Evolutionary conservation across 2,113 vertebrate species (phyloP), one percentile per base, ranked within the genome.

Genomic region (Cephalopterus ornatus): DNA sequence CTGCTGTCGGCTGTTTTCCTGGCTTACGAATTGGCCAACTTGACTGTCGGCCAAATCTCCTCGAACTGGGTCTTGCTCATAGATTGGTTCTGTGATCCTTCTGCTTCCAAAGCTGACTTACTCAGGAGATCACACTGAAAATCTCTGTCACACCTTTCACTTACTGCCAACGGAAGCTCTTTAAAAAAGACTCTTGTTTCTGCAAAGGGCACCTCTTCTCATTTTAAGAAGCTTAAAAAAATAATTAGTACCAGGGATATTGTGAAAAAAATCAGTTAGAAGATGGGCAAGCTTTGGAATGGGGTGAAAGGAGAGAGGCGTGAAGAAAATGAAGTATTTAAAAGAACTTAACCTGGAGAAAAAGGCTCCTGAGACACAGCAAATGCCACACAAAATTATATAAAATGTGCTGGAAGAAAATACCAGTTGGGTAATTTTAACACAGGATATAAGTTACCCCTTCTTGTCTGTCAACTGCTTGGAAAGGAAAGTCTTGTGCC

Each of bases 1-100:
- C 86, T 84, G 89, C 88, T 86, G 32, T 67, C 46, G 32, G 85
- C 95, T 84, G 22, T 78, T 74, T 70, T 82, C 84, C 92, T 74
- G 78, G 85, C 78, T 93, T 82, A 20, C 5, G 68, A 79, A 55
- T 26, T n/a, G 52, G 83, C 88, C 72, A 80, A 88, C 67, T 76
- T 58, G 63, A 95, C 50, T 90, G 39, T 41, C 50, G 26, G 77
- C 91, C 92, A 86, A 89, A 80, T 37, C 65, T 62, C 94, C 71
- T 59, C 39, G 11, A 81, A 62, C 52, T 59, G 52, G 50, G 61
- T 52, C 91, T 88, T 80, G 49, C 72, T 84, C 55, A n/a, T 11
- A 68, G 44, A 35, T 15, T 68, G 91, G 63, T 58, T 95, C 79
- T 33, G 41, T 19, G 88, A 73, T 37, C 39, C 75, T 61, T 35